Conservation (phyloP, 23 tunicate genomes). For the Botrylloides violaceus region DNA sequence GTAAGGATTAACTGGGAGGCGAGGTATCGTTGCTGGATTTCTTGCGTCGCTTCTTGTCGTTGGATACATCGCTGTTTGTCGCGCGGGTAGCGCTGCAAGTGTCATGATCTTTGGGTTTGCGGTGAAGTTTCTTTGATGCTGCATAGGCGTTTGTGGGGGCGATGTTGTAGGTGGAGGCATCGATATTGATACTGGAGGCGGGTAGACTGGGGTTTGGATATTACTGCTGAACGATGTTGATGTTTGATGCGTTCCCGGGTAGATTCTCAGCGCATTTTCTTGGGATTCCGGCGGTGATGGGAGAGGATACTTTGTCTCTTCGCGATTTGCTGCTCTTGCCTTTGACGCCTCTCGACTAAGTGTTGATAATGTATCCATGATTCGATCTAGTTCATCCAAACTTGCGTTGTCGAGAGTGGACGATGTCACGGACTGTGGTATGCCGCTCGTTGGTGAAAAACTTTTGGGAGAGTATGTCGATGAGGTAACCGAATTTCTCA, state of each 20-base stretch:
- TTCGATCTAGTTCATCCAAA: slow-evolving; percentile 19
- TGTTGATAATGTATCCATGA: slow-evolving; percentile 20
- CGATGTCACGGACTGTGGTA: slow-evolving; percentile 9
- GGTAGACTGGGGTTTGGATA: neutral
- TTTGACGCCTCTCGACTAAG: slow-evolving; percentile 2
- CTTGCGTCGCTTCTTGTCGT: neutral
- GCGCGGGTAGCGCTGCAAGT: slow-evolving; percentile 1
- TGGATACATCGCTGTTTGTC: neutral
- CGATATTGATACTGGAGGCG: neutral
- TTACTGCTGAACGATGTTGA: neutral
- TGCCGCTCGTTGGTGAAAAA: slow-evolving; percentile 6
- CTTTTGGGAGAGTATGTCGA: neutral
- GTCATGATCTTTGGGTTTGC: slow-evolving; percentile 28
- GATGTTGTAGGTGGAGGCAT: slow-evolving; percentile 22
- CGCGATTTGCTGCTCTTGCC: neutral
- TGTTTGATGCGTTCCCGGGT: neutral
- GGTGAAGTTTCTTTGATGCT: slow-evolving; percentile 6
- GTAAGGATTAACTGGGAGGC: slow-evolving; percentile 13
- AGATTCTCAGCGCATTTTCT: neutral
- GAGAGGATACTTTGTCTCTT: neutral
- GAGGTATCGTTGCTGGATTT: slow-evolving; percentile 21
- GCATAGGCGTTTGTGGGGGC: slow-evolving; percentile 13
- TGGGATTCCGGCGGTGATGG: neutral
- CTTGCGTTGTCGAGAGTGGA: slow-evolving; percentile 16
- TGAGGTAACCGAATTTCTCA: neutral